Evolutionary conservation across 2,797 vertebrate genomes (phyloP).

Genomic region (Melanotaenia maccullochi): DNA sequence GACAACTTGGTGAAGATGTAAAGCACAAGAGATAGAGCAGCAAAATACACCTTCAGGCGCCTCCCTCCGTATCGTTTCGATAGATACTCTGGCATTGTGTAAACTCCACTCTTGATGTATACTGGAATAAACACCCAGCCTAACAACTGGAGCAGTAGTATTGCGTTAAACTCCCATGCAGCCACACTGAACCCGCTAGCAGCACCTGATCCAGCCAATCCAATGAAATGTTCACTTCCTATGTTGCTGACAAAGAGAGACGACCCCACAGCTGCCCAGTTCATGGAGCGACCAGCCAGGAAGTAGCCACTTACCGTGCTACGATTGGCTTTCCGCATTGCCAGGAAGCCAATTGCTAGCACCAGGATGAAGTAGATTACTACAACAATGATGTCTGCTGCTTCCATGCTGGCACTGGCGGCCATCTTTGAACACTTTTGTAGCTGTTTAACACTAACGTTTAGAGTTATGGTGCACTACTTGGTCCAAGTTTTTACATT

Average conservation of each 20-base stretch:
- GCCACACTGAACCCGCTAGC: constrained; percentile 92
- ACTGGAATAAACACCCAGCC: constrained; percentile 97
- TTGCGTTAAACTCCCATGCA: constrained; percentile 94
- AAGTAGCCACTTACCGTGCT: constrained; percentile 96
- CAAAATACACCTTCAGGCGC: constrained; percentile 93
- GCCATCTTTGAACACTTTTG: constrained; percentile 39
- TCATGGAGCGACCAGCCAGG: constrained; percentile 94
- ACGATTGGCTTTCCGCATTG: constrained; percentile 93
- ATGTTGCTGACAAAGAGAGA: constrained; percentile 99
- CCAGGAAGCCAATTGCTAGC: constrained; percentile 89
- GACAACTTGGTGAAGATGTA: constrained; percentile 98
- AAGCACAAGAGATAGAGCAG: constrained; percentile 89
- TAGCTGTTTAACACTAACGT: not conserved
- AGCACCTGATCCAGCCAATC: constrained; percentile 93
- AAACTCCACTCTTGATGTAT: constrained; percentile 92
- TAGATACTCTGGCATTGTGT: constrained; percentile 97
- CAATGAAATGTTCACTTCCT: constrained; percentile 97
- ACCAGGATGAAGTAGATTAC: constrained; percentile 93
- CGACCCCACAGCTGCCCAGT: constrained; percentile 91
- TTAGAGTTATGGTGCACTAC: not conserved
- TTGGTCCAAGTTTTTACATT: not conserved
- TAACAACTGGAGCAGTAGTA: constrained; percentile 92
- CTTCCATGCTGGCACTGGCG: constrained; percentile 79
- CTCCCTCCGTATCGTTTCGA: constrained; percentile 92
- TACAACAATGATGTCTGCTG: constrained; percentile 90